Percentiles rank a stretch among this genome's conserved stretches.
phyloP scores from a whole-genome alignment of 2,888 invertebrate species.

The Choreutis nemorana region DNA sequence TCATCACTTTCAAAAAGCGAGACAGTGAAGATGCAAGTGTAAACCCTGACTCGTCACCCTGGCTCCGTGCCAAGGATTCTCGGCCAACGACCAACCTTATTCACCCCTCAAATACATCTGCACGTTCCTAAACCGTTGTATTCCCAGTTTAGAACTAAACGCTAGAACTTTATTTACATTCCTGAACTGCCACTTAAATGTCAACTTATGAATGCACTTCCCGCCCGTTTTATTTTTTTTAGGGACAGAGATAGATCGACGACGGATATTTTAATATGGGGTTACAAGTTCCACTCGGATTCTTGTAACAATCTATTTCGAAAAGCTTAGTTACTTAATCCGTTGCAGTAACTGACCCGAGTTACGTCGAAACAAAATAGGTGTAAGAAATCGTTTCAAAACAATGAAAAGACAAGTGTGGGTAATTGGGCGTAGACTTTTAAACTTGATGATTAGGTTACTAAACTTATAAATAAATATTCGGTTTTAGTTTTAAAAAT shows the following conservation, averaged over 20 bases:
- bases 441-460: too few species aligned
- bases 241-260: too few species aligned
- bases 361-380: constrained; percentile 11
- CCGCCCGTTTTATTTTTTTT: too few species aligned
- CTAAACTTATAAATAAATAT: too few species aligned
- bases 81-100: constrained; percentile 48
- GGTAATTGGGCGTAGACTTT: too few species aligned
- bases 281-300: too few species aligned
- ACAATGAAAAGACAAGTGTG: constrained; percentile 13
- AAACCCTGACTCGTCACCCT: constrained; percentile 15
- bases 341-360: constrained; percentile 8
- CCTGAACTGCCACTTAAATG: constrained; percentile 18
- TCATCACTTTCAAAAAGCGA: too few species aligned
- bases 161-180: constrained; percentile 26
- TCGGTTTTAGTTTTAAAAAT: too few species aligned
- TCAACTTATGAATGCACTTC: constrained; percentile 13
- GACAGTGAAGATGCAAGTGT: too few species aligned
- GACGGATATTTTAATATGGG: too few species aligned
- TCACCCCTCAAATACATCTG: constrained; percentile 23
- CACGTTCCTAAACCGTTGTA: constrained; percentile 17
- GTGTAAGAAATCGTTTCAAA: constrained; percentile 13
- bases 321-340: constrained; percentile 13
- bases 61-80: constrained; percentile 44
- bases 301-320: too few species aligned
- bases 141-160: constrained; percentile 42